These are phyloP conservation scores for Eublepharis macularius DNA, from an alignment of 2,113 vertebrate genomes.

Conservation along the genomic window DNA sequence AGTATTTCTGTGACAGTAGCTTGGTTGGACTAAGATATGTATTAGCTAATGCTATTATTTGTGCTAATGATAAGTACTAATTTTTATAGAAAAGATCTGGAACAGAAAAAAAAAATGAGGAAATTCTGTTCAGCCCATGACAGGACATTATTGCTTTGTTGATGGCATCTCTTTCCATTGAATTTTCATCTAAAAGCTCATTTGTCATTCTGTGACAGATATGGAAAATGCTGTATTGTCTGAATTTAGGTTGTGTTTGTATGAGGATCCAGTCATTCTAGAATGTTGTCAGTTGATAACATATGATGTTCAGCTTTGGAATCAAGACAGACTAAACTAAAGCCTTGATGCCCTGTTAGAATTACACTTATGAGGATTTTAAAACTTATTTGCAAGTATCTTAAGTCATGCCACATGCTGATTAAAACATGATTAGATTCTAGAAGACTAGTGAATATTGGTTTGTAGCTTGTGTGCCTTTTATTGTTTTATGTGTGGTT, in stretches of 20 bases:
- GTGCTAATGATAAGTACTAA: conserved; percentile 19
- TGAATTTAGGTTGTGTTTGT: background rate
- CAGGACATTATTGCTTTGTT: conserved; percentile 20
- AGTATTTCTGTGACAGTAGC: conserved; percentile 23
- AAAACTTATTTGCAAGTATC: background rate
- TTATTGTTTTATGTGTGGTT: too few relatives aligned
- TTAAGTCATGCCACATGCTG: background rate
- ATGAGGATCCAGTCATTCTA: background rate
- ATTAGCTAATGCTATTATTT: conserved; percentile 39
- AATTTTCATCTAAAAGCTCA: conserved; percentile 37
- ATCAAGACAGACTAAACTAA: background rate
- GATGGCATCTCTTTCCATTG: conserved; percentile 9
- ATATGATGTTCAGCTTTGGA: conserved; percentile 1
- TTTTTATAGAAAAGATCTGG: background rate
- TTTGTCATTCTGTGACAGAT: conserved; percentile 38
- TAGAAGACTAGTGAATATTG: too few relatives aligned
- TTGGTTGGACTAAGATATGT: conserved; percentile 12
- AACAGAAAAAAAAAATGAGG: background rate
- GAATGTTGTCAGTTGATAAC: background rate
- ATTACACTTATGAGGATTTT: conserved; percentile 3
- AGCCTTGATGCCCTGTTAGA: background rate
- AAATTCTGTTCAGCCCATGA: conserved; percentile 1
- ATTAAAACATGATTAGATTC: background rate
- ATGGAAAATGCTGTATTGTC: conserved; percentile 19
- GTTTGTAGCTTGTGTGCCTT: too few relatives aligned